phyloP scores from a whole-genome alignment of 2,797 vertebrate genomes.

The Karalla daura region DNA sequence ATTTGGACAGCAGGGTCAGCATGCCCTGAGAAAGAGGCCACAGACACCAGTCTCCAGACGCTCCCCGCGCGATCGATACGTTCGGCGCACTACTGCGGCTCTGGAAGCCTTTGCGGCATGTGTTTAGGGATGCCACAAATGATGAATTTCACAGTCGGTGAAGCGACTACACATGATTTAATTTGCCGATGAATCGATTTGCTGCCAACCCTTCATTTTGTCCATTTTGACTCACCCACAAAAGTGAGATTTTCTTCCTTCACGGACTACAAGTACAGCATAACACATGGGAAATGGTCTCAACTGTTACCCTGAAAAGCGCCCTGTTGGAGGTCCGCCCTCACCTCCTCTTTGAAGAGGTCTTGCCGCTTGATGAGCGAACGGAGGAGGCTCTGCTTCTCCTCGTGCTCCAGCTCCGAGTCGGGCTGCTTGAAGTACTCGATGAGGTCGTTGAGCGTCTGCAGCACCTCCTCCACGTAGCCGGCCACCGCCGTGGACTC shows the following conservation, averaged over 20 bases:
- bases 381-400: constrained; percentile 95
- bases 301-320: not conserved
- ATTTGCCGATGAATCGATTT: no score
- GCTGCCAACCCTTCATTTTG: no score
- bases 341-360: constrained; percentile 98
- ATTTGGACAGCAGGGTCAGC: constrained; percentile 93
- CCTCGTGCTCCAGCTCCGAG: constrained; percentile 93
- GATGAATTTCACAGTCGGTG: no score
- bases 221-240: no score
- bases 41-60: not conserved
- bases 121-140: no score
- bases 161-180: no score
- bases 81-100: not conserved
- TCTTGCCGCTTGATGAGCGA: constrained; percentile 98
- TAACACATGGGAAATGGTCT: not conserved
- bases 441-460: constrained; percentile 95
- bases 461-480: constrained; percentile 91
- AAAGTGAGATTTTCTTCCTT: not conserved
- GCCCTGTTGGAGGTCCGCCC: no score
- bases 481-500: constrained; percentile 84
- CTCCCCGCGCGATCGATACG: not conserved
- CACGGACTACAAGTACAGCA: not conserved
- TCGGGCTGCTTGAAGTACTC: constrained; percentile 95
- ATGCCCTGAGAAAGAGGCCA: constrained; percentile 87
- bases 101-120: not conserved